Base-by-base conservation (phyloP, 37 sponge, comb jelly and placozoan species). In the Aplysina aerophoba region DNA sequence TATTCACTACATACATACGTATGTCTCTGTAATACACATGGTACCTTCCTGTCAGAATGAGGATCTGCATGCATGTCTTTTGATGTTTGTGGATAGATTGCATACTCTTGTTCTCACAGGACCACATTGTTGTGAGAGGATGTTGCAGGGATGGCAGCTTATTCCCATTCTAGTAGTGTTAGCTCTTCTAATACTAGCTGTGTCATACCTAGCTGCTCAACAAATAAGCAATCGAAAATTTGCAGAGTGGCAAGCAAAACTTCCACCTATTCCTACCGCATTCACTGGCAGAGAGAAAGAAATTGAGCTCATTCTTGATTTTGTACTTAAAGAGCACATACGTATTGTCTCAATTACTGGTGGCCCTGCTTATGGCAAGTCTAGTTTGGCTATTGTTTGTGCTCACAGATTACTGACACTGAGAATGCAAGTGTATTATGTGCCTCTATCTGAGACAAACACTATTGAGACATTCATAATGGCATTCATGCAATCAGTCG, bases 221-320 rank as follows among this genome's bases (percentile, higher is more conserved):
- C 50, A 44, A 44, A 8, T 44, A 44, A 11, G n/a, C n/a, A n/a
- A 3, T 44, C 6, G 50, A 44, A 44, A 3, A 44, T 3, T 8
- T 44, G 50, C 50, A 44, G 50, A 44, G 8, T 44, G 50, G 50
- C 50, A 44, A 8, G 50, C 8, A 11, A 44, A 8, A 44, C 6
- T 44, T 44, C 50, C 73, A 30, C 20, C n/a, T 71, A 30, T 71
- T 35, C 73, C 73, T 30, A 28, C 33, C 2, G 37, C 33, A 28
- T 71, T 71, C 37, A 71, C 73, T 35, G 73, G 73, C 37, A 28
- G 73, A 71, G 73, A 71, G 5, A 34, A 20, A 33, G 73, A 71
- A 6, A 5, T 28, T 71, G 35, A 71, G 21, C n/a, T 5, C 2
- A 15, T 71, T 71, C 4, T 71, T 8, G 20, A 12, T 21, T 71